Evolutionary conservation across 2,888 invertebrate genomes (phyloP).

Genomic region (Campoplex capitator): DNA sequence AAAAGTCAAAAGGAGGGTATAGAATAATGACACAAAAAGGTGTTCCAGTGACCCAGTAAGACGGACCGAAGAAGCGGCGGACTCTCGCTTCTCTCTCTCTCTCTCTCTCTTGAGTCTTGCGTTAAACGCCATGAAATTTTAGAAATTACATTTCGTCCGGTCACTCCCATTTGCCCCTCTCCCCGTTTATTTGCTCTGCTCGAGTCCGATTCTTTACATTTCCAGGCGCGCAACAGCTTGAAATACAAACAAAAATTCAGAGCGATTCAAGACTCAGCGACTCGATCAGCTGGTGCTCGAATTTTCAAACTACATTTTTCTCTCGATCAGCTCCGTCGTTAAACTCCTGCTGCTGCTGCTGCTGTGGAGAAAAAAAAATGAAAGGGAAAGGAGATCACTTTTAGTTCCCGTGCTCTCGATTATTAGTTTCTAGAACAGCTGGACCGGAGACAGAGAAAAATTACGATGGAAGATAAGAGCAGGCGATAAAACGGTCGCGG

Average conservation of each 20-base stretch:
- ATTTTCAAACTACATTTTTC: neutral
- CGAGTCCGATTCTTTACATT: no score
- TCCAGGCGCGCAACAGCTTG: neutral
- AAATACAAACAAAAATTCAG: neutral
- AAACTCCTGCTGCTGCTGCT: no score
- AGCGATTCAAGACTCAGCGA: neutral
- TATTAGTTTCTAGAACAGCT: neutral
- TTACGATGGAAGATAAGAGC: neutral
- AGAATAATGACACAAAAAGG: conserved; percentile 60
- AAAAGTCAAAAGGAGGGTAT: conserved; percentile 33
- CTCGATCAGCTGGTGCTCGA: conserved; percentile 34
- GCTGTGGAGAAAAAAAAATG: neutral
- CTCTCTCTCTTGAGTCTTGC: conserved; percentile 15
- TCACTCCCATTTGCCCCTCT: conserved; percentile 6
- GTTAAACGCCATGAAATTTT: conserved; percentile 53
- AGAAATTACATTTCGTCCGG: conserved; percentile 50
- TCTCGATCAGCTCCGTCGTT: neutral
- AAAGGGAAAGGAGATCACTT: conserved; percentile 32
- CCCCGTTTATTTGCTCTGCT: no score
- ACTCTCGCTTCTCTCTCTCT: conserved; percentile 39
- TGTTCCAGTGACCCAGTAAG: conserved; percentile 68
- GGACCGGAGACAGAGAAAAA: conserved; percentile 9
- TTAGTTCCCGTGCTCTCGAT: neutral
- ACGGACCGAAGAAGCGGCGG: conserved; percentile 14
- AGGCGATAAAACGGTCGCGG: neutral